Conservation (phyloP, 2,888 invertebrate genomes). For the Rhagium mordax region DNA sequence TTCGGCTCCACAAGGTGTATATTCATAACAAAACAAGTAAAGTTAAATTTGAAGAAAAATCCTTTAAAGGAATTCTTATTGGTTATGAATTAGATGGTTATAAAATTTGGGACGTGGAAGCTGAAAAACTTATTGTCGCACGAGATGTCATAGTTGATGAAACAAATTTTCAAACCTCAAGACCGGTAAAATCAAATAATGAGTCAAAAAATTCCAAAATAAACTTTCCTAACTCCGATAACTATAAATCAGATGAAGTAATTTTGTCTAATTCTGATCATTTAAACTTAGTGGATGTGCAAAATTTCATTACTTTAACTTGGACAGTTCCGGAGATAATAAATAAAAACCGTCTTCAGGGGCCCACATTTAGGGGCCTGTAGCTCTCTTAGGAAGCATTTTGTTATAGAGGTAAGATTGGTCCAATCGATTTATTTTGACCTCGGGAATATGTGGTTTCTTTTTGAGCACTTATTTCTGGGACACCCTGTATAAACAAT, state of each 20-base stretch:
- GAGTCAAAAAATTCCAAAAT: not conserved
- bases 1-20: constrained; percentile 57
- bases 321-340: too few relatives aligned
- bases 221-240: not conserved
- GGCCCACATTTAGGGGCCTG: too few relatives aligned
- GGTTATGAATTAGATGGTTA: constrained; percentile 57
- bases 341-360: too few relatives aligned
- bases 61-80: constrained; percentile 36
- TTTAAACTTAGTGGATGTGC: too few relatives aligned
- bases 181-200: too few relatives aligned
- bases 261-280: constrained; percentile 9
- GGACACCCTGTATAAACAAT: too few relatives aligned
- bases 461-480: too few relatives aligned
- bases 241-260: constrained; percentile 38
- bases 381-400: too few relatives aligned
- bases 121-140: constrained; percentile 56
- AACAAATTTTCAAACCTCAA: constrained; percentile 19
- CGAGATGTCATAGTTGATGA: constrained; percentile 63
- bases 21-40: constrained; percentile 43
- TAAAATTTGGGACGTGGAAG: constrained; percentile 60
- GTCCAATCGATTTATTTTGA: too few relatives aligned
- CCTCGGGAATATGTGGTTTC: too few relatives aligned
- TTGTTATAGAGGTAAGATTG: too few relatives aligned
- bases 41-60: constrained; percentile 41
- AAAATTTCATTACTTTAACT: too few relatives aligned